Evolutionary conservation across 2,113 vertebrate genomes (phyloP).

Genomic region (Odontophorus gujanensis): DNA sequence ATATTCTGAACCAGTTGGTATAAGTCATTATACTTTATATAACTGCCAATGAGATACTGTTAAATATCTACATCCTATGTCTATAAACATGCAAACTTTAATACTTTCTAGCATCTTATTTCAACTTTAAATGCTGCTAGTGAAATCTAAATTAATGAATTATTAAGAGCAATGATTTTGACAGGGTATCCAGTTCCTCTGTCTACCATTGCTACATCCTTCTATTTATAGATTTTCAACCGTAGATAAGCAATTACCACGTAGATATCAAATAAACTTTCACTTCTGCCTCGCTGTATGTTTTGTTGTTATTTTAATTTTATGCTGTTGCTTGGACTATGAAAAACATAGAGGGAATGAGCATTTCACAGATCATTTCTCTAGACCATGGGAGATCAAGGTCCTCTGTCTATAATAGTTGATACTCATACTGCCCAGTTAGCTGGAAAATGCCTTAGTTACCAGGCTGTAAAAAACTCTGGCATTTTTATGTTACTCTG

Average conservation of each 20-base stretch:
- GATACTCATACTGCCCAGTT: not conserved
- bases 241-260: not conserved
- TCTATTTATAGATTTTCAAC: not conserved
- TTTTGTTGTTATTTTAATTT: not conserved
- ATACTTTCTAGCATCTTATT: not conserved
- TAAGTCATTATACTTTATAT: not conserved
- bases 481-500: not conserved
- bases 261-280: not conserved
- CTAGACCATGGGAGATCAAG: not conserved
- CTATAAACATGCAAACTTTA: not conserved
- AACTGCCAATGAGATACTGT: not conserved
- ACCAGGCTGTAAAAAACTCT: not conserved
- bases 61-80: not conserved
- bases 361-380: not conserved
- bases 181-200: not conserved
- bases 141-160: not conserved
- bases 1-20: not conserved
- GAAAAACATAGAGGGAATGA: not conserved
- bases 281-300: not conserved
- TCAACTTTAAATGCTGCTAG: not conserved
- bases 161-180: constrained; percentile 18
- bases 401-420: not conserved
- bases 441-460: not conserved
- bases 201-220: not conserved
- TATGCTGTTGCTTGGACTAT: not conserved